Base-by-base conservation (phyloP, 2,888 invertebrate species). In the Andrena camellia region DNA sequence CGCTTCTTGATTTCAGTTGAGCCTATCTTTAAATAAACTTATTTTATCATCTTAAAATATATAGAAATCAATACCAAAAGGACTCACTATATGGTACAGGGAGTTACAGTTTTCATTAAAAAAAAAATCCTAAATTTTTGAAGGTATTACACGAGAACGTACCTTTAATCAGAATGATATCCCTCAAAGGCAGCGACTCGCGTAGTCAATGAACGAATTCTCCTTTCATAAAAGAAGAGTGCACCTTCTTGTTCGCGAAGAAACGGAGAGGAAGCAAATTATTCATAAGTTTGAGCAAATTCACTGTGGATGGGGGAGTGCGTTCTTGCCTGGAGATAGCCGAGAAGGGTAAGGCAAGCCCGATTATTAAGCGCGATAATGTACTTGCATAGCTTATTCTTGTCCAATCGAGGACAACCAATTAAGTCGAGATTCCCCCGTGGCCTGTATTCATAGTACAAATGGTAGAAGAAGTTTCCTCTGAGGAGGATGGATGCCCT, bases 391-490 rank as follows among this genome's bases (percentile, higher is more conserved):
- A 75, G 66, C 35, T 81, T 68, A 82, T 81, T 81, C 81, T 59
- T 52, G 62, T 81, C 62, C 74, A 50, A 82, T 81, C 81, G 71
- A 31, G 75, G 70, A 76, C 76, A 76, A 75, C 57, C 75, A 82
- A 82, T 82, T 82, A 81, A 81, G 62, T 7, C 35, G 35, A 31
- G 67, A 63, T 26, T 67, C 60, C 23, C 63, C 57, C 23, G 63
- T 26, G 48, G 57, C 59, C 52, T 33, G 54, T 48, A 76, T 81
- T 75, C 66, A 67, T 35, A 29, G 54, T 67, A 67, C 42, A 71
- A 75, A 71, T 64, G 72, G 59, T 26, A 33, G 57, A 68, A 78
- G 64, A 84, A 83, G 71, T 79, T 84, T 76, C 54, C 26, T 33
- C 17, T 10, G 57, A 50, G 23, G 62, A 67, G 57, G 75, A 35